Evolutionary conservation across 37 sponge, comb jelly and placozoan species (phyloP).

Genomic region (Halichondria panicea): DNA sequence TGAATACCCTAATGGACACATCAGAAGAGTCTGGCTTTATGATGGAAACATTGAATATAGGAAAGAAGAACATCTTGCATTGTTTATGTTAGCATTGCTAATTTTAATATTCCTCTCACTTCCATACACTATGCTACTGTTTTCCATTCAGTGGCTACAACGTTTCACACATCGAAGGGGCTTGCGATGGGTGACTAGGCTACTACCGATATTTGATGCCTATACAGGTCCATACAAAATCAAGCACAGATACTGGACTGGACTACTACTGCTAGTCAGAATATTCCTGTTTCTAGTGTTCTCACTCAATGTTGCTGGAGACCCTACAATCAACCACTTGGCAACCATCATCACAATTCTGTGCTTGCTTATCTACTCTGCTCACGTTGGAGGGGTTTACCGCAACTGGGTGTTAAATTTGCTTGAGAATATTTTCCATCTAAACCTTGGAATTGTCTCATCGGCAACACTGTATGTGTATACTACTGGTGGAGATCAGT

Average conservation of each 20-base stretch:
- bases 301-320: slow-evolving; percentile 1
- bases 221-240: slow-evolving; percentile 8
- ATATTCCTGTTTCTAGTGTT: background rate
- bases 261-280: slow-evolving; percentile 14
- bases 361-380: background rate
- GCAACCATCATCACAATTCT: background rate
- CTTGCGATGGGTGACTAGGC: slow-evolving; percentile 1
- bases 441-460: too few relatives aligned
- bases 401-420: background rate
- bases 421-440: background rate
- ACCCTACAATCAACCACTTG: background rate
- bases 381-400: slow-evolving; percentile 1
- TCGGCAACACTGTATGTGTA: background rate
- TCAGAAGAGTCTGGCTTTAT: slow-evolving; percentile 15
- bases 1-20: background rate
- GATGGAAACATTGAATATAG: slow-evolving; percentile 19
- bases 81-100: background rate
- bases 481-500: background rate
- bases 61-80: slow-evolving; percentile 3
- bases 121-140: slow-evolving; percentile 6
- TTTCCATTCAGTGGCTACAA: slow-evolving; percentile 17
- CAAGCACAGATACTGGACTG: slow-evolving; percentile 12
- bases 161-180: background rate
- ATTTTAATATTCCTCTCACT: background rate
- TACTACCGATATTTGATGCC: slow-evolving; percentile 17